Evolutionary conservation across 2,888 invertebrate genomes (phyloP).

Genomic region (Mimas tiliae): DNA sequence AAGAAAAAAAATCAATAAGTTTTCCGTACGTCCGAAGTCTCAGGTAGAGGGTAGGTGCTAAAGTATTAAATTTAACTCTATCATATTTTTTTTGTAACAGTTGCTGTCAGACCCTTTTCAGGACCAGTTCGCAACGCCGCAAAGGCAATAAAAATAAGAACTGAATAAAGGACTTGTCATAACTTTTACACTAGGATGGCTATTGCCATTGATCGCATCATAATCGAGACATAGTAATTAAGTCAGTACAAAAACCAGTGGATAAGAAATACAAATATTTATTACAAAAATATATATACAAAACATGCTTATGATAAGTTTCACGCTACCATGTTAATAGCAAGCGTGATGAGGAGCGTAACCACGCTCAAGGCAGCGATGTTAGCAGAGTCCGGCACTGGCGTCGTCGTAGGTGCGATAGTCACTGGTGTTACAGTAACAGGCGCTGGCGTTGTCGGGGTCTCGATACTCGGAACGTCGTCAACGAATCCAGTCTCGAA

Average conservation of each 20-base stretch:
- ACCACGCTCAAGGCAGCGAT: constrained; percentile 58
- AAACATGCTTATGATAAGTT: constrained; percentile 22
- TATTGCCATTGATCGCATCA: background rate
- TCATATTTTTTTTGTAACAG: no score
- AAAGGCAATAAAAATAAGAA: no score
- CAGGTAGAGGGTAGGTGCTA: no score
- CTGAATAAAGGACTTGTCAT: no score
- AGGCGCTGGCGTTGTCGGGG: constrained; percentile 21
- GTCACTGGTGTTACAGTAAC: constrained; percentile 24
- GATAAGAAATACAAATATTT: constrained; percentile 30
- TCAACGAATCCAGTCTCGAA: constrained; percentile 68
- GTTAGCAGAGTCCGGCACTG: constrained; percentile 51
- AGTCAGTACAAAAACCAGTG: background rate
- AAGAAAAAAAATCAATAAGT: no score
- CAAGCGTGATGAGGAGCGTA: constrained; percentile 55
- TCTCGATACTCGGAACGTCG: constrained; percentile 44
- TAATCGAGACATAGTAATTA: background rate
- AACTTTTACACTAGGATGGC: no score
- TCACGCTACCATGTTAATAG: constrained; percentile 46
- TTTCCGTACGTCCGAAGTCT: no score
- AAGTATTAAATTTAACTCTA: no score
- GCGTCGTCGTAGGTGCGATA: constrained; percentile 5
- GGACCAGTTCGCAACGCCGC: no score
- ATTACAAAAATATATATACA: constrained; percentile 24
- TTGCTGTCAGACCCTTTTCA: no score